A percentile compares a stretch with the other conserved stretches of the same genome.
Evolutionary conservation across 2,797 vertebrate genomes (phyloP).

Genomic region (Galago senegalensis): DNA sequence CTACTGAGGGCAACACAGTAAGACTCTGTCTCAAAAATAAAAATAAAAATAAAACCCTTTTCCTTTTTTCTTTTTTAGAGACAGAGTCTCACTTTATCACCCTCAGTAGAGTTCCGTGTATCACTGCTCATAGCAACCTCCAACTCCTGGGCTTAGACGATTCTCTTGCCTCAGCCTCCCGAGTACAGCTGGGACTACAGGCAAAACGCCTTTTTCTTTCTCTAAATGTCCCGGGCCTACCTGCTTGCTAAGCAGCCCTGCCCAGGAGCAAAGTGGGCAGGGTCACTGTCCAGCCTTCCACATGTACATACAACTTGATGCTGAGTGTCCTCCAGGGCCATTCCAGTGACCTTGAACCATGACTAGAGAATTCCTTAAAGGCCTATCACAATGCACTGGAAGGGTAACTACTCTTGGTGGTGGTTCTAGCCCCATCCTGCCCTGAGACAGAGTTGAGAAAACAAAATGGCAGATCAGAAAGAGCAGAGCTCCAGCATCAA

Average conservation of each 20-base stretch:
- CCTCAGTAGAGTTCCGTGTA: no score
- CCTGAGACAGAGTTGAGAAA: neutral
- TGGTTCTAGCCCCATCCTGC: neutral
- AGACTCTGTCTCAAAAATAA: no score
- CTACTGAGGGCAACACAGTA: no score
- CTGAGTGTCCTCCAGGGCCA: neutral
- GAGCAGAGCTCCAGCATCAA: neutral
- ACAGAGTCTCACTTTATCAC: no score
- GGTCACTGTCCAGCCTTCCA: neutral
- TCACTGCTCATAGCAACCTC: no score
- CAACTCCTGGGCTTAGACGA: no score
- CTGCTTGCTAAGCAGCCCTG: neutral
- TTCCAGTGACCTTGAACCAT: neutral
- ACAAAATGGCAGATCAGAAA: neutral
- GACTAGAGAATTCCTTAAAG: neutral
- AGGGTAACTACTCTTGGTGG: neutral
- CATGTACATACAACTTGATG: neutral
- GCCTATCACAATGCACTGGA: neutral
- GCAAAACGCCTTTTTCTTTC: neutral
- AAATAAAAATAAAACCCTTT: no score
- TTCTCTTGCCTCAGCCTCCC: no score
- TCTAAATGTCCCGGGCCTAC: neutral
- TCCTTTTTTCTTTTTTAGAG: no score
- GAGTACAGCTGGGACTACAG: no score
- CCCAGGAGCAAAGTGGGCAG: no score